These are phyloP conservation scores for Lateolabrax maculatus DNA, from an alignment of 2,797 vertebrate genomes.

Conservation along the genomic window DNA sequence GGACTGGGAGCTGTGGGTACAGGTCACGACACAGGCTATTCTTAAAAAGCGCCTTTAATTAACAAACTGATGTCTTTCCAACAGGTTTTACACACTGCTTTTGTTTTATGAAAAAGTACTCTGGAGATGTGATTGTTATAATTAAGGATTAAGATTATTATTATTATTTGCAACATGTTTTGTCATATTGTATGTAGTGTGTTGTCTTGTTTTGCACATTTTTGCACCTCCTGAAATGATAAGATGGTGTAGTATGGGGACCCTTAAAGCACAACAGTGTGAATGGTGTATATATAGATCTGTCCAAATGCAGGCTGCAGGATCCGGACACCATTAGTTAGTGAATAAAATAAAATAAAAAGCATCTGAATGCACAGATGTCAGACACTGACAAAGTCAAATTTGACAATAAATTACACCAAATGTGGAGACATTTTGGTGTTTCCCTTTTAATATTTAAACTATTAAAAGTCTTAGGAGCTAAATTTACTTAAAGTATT, in stretches of 20 bases:
- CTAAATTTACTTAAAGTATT: no score
- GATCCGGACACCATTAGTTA: background rate
- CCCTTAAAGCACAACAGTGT: background rate
- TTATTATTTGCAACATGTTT: no score
- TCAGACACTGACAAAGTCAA: background rate
- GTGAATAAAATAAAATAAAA: no score
- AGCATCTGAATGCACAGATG: background rate
- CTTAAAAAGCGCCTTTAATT: constrained; percentile 1
- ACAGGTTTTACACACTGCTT: background rate
- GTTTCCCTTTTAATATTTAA: background rate
- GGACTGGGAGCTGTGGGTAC: constrained; percentile 13
- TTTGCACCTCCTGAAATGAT: constrained; percentile 14
- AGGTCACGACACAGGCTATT: constrained; percentile 50
- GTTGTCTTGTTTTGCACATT: no score
- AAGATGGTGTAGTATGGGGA: background rate
- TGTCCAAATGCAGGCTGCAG: background rate
- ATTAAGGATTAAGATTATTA: no score
- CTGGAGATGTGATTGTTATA: no score
- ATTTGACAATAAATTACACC: background rate
- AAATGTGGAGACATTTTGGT: background rate
- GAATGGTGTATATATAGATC: background rate
- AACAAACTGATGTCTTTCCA: background rate
- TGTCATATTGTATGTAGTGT: no score
- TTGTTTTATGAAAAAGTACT: background rate
- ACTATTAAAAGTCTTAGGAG: no score